phyloP scores from a whole-genome alignment of 2,888 invertebrate species.

The Rhopalosiphum nymphaeae region DNA sequence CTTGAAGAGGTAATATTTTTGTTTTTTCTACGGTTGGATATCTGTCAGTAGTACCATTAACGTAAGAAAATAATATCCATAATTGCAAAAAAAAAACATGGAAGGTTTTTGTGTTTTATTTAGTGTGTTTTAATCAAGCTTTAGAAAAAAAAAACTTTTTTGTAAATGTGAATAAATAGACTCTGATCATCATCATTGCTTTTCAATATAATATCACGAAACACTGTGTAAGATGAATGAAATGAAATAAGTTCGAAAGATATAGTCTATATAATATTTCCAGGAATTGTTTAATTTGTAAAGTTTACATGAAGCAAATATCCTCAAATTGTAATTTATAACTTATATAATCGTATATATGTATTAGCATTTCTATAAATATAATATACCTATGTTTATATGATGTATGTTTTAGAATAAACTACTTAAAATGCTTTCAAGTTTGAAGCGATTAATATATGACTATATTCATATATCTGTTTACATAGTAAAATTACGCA shows the following conservation, averaged over 20 bases:
- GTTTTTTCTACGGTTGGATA: background rate
- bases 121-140: background rate
- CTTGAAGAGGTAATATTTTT: background rate
- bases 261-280: background rate
- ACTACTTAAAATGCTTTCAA: background rate
- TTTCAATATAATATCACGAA: background rate
- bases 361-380: background rate
- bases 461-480: background rate
- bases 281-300: background rate
- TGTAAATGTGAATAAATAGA: background rate
- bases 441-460: background rate
- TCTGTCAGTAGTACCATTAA: background rate
- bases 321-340: background rate
- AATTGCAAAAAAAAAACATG: background rate
- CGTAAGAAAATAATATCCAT: background rate
- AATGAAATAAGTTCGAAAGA: background rate
- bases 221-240: background rate
- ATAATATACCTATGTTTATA: background rate
- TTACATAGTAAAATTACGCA: background rate
- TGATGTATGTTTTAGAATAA: background rate
- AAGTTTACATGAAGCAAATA: background rate
- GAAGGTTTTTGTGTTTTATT: background rate
- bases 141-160: background rate
- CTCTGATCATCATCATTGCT: background rate
- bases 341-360: background rate